Conservation (phyloP, 2,888 invertebrate species). For the Apamea sordens region DNA sequence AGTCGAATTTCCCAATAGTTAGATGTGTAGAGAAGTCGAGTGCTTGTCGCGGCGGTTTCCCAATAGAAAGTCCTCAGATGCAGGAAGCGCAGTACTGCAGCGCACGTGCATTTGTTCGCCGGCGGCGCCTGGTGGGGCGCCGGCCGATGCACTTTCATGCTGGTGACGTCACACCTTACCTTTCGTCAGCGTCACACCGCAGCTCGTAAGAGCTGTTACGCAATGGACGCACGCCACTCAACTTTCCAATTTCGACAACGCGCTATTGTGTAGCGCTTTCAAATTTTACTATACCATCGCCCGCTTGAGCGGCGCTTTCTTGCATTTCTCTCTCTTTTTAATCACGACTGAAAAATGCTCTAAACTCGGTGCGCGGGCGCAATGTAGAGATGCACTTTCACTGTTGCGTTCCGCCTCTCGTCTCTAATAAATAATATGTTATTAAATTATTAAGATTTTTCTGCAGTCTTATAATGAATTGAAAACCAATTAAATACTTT, state of each 20-base stretch:
- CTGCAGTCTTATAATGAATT: conserved; percentile 46
- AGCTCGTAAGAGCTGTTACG: conserved; percentile 88
- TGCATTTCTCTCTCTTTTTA: conserved; percentile 86
- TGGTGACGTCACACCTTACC: conserved; percentile 88
- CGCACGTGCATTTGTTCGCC: conserved; percentile 74
- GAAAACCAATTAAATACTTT: conserved; percentile 47
- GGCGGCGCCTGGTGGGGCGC: conserved; percentile 77
- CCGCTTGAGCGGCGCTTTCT: conserved; percentile 86
- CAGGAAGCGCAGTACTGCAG: conserved; percentile 84
- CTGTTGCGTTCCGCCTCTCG: conserved; percentile 79
- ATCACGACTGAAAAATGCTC: conserved; percentile 87
- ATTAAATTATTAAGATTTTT: conserved; percentile 60
- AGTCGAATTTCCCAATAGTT: conserved; percentile 85
- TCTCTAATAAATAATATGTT: conserved; percentile 68
- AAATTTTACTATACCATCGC: conserved; percentile 88
- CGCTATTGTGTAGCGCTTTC: conserved; percentile 90
- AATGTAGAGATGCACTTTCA: conserved; percentile 86
- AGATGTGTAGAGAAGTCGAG: conserved; percentile 78
- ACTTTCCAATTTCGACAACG: conserved; percentile 91
- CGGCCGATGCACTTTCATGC: conserved; percentile 90
- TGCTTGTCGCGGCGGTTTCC: conserved; percentile 81
- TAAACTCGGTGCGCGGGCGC: conserved; percentile 83
- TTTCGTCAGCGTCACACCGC: conserved; percentile 88
- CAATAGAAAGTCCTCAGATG: conserved; percentile 89
- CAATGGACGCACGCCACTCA: conserved; percentile 88